phyloP scores from a whole-genome alignment of 2,113 vertebrate species.

The Protobothrops flavoviridis region DNA sequence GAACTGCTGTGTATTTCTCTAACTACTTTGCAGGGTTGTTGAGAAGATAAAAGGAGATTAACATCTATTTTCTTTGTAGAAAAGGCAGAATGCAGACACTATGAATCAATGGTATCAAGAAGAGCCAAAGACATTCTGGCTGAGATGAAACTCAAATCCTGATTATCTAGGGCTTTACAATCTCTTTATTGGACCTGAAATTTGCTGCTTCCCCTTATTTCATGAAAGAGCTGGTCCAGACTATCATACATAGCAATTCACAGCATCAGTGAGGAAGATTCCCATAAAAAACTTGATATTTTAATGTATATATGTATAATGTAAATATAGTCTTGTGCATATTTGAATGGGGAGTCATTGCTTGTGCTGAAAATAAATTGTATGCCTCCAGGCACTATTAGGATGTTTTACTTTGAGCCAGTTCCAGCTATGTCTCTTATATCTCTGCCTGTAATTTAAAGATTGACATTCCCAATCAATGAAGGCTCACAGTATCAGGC shows the following conservation, averaged over 20 bases:
- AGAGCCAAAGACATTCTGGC: not conserved
- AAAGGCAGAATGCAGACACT: not conserved
- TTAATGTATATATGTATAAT: no score
- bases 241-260: not conserved
- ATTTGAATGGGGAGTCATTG: not conserved
- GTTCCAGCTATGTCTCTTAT: not conserved
- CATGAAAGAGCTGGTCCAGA: not conserved
- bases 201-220: not conserved
- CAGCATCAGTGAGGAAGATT: not conserved
- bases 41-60: not conserved
- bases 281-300: not conserved
- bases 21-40: not conserved
- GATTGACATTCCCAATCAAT: not conserved
- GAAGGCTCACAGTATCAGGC: not conserved
- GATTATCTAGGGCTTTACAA: not conserved
- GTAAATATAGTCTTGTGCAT: not conserved
- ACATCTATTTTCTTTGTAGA: not conserved
- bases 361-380: not conserved
- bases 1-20: not conserved
- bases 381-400: not conserved
- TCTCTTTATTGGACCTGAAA: not conserved
- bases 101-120: not conserved
- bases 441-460: not conserved
- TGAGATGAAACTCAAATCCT: not conserved
- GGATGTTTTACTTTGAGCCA: not conserved